Base-by-base conservation (phyloP, 2,888 invertebrate genomes). In the Latrodectus hesperus region DNA sequence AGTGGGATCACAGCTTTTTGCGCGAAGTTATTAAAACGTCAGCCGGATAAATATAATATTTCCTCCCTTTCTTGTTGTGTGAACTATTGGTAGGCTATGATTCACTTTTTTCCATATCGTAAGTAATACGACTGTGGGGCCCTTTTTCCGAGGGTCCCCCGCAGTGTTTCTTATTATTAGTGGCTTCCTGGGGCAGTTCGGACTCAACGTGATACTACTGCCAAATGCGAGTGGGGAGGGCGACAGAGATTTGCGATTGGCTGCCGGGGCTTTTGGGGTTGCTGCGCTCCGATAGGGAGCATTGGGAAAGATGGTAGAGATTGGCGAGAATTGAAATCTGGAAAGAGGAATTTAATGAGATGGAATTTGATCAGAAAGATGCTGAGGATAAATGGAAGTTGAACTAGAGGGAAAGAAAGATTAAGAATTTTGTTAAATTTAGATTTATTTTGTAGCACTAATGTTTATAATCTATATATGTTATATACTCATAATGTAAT, bases 51-150 rank as follows among this genome's bases (percentile, higher is more conserved):
- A 85, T 80, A 74, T 71, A 75, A 80, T 85, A 85, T 85, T 80
- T 80, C 85, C 60, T n/a, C 60, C 60, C 60, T 60, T 60, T 60
- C 60, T n/a, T 85, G 75, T 73, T 78, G 79, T 52, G 72, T 52
- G 70, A 82, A 82, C 82, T 82, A 75, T 82, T 82, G 12, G 84
- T 51, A 0, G 60, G 75, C 75, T 52, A 70, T 85, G 85, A 85
- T 80, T 85, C 85, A 85, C 85, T 85, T 80, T 82, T 60, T 85
- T 85, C 85, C 85, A 85, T 85, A 80, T 76, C 83, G 64, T 83
- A 76, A 83, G 83, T 75, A 83, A 83, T 83, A 83, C 71, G 83
- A 22, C 76, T 22, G 68, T 64, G 64, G 70, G 60, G 53, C 68
- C 64, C 83, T 68, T 70, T 64, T 51, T 64, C 76, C 65, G 67